phyloP scores from a whole-genome alignment of 2,888 invertebrate genomes.

The Metallyticus violacea region DNA sequence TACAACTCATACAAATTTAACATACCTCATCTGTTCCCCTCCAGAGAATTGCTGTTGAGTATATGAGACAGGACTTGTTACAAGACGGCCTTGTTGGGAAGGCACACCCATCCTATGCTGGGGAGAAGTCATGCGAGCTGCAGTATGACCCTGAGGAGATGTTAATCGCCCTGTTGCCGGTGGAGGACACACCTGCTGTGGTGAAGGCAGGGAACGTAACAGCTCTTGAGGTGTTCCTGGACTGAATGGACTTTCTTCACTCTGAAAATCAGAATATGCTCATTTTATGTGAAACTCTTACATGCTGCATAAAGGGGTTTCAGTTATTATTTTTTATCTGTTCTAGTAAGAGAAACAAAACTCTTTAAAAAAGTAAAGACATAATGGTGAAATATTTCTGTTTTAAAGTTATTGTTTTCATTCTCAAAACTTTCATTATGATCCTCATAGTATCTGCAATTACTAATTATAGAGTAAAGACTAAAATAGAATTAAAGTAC shows the following conservation, averaged over 20 bases:
- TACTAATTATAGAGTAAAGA: too few relatives aligned
- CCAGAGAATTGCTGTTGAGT: constrained; percentile 13
- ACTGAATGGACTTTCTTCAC: constrained; percentile 57
- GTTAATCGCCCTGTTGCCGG: constrained; percentile 46
- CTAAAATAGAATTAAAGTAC: too few relatives aligned
- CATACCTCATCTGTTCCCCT: constrained; percentile 35
- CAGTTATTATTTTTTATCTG: too few relatives aligned
- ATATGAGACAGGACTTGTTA: constrained; percentile 23
- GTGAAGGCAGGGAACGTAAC: constrained; percentile 35
- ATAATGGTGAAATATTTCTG: too few relatives aligned
- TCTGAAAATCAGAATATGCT: constrained; percentile 35
- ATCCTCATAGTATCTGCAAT: too few relatives aligned
- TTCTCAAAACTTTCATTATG: too few relatives aligned
- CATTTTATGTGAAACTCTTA: too few relatives aligned
- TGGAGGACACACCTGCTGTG: constrained; percentile 41
- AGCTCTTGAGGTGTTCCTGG: constrained; percentile 48
- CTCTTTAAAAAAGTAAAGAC: too few relatives aligned
- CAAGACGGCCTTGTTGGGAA: constrained; percentile 27
- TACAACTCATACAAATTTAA: too few relatives aligned
- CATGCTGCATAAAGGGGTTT: too few relatives aligned
- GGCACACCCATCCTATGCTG: constrained; percentile 53
- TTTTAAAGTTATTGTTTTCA: too few relatives aligned
- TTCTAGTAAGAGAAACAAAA: too few relatives aligned
- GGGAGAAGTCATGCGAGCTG: constrained; percentile 56
- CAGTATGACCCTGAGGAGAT: constrained; percentile 39